Conservation (phyloP, 2,113 vertebrate species). For the Syngnathus typhle region DNA sequence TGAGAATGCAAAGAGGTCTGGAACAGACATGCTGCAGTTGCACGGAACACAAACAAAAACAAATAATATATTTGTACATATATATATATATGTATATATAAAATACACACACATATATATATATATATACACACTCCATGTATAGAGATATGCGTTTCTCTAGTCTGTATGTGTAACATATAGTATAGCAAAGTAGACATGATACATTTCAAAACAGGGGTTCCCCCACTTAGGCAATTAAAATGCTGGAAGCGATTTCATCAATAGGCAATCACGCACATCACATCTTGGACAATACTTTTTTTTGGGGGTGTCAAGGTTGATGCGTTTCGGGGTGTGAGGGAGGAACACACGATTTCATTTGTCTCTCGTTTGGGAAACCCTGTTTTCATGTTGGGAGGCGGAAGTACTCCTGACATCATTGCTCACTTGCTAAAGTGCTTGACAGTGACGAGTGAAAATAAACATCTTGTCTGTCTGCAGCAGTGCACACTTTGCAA, state of each 20-base stretch:
- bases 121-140: conserved; percentile 63
- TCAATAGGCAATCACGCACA: background rate
- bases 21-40: conserved; percentile 57
- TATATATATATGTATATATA: conserved; percentile 63
- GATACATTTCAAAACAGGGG: conserved; percentile 34
- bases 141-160: conserved; percentile 51
- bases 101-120: conserved; percentile 37
- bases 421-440: conserved; percentile 66
- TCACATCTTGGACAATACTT: background rate
- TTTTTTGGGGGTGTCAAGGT: background rate
- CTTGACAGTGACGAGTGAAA: conserved; percentile 51
- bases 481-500: conserved; percentile 22
- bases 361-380: background rate
- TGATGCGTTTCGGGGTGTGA: background rate
- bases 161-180: conserved; percentile 50
- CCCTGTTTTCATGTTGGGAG: background rate
- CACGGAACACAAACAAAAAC: conserved; percentile 43
- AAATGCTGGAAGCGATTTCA: background rate
- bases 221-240: background rate
- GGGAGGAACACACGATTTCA: background rate
- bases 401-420: conserved; percentile 43
- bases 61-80: conserved; percentile 66
- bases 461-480: conserved; percentile 14
- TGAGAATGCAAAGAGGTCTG: conserved; percentile 67
- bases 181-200: conserved; percentile 51